Evolutionary conservation across 2,888 invertebrate genomes (phyloP).

Genomic region (Noctua pronuba): DNA sequence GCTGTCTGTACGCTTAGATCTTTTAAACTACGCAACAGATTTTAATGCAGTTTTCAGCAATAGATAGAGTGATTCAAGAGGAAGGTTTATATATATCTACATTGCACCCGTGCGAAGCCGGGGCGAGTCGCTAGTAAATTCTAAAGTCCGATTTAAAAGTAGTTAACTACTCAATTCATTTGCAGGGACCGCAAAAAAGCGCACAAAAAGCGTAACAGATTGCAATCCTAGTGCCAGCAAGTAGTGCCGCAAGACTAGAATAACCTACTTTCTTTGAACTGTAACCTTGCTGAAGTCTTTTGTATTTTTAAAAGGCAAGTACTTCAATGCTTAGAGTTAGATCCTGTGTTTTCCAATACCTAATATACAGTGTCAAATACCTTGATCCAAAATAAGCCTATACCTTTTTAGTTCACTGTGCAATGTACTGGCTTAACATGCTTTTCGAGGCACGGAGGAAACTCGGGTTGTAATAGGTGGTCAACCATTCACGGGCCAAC

Average conservation of each 20-base stretch:
- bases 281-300: conserved; percentile 17
- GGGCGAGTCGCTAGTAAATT: too few species aligned
- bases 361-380: not conserved
- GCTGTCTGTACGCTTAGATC: too few species aligned
- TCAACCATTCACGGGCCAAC: too few species aligned
- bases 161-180: not conserved
- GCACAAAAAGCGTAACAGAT: conserved; percentile 32
- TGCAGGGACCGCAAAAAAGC: conserved; percentile 5
- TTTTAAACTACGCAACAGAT: too few species aligned
- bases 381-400: not conserved
- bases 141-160: not conserved
- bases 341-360: not conserved
- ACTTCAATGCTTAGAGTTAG: not conserved
- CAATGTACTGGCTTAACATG: not conserved
- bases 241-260: conserved; percentile 11
- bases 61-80: too few species aligned
- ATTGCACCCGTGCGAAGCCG: too few species aligned
- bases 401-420: not conserved
- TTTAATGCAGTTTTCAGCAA: too few species aligned
- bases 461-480: too few species aligned
- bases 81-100: too few species aligned
- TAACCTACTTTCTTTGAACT: conserved; percentile 34
- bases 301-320: not conserved
- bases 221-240: not conserved
- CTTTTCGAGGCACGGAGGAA: too few species aligned